Evolutionary conservation across 2,797 vertebrate genomes (phyloP).

Genomic region (Lepus oiostolus): DNA sequence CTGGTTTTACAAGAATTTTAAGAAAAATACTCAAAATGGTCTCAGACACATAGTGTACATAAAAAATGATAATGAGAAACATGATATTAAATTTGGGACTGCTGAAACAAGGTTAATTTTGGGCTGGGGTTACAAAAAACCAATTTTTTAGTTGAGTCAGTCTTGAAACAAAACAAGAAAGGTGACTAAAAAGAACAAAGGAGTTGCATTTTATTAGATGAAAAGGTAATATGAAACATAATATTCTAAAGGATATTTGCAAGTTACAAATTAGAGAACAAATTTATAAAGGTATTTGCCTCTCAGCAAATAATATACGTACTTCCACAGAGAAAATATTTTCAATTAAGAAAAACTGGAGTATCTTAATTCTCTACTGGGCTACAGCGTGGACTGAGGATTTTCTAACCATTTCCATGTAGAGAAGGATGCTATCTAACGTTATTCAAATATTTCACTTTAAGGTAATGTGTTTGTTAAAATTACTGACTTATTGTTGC

Average conservation of each 20-base stretch:
- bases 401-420: background rate
- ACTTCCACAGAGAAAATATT: background rate
- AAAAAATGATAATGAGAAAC: slow-evolving; percentile 19
- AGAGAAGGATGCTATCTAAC: background rate
- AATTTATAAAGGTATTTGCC: background rate
- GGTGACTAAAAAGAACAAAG: background rate
- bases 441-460: background rate
- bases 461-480: background rate
- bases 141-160: background rate
- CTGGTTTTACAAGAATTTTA: slow-evolving; percentile 20
- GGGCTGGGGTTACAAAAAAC: too few relatives aligned
- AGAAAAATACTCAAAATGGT: background rate
- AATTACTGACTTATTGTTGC: background rate
- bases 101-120: background rate
- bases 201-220: background rate
- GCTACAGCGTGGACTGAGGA: background rate
- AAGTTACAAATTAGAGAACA: background rate
- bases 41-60: background rate
- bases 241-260: background rate
- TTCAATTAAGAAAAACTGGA: background rate
- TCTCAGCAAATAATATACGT: background rate
- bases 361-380: background rate
- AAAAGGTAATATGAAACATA: background rate
- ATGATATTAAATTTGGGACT: background rate
- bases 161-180: background rate